A percentile compares a stretch with the other conserved stretches of the same genome.
These are phyloP conservation scores for Nomia melanderi DNA, from an alignment of 1,140 invertebrate species.

Conservation along the genomic window DNA sequence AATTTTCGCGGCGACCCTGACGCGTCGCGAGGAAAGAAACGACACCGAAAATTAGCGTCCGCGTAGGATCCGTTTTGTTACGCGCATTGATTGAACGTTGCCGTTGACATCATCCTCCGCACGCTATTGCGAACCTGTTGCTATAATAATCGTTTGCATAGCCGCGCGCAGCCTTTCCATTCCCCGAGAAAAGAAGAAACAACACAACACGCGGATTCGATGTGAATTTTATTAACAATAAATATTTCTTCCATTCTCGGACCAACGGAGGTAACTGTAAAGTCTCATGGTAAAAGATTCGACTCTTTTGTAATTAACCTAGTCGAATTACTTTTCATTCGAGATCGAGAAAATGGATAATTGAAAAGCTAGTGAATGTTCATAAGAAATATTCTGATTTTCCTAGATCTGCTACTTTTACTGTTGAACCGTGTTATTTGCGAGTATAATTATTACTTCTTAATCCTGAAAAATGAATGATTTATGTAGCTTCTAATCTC, in stretches of 20 bases:
- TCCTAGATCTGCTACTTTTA: too few species aligned
- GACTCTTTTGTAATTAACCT: too few species aligned
- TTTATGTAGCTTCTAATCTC: too few species aligned
- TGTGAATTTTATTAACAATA: slow-evolving; percentile 42
- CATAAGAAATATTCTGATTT: too few species aligned
- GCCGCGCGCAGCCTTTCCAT: slow-evolving; percentile 33
- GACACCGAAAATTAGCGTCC: slow-evolving; percentile 36
- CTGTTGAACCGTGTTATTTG: too few species aligned
- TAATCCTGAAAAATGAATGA: too few species aligned
- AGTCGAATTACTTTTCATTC: too few species aligned
- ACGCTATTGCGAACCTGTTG: slow-evolving; percentile 51
- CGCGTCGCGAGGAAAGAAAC: background rate
- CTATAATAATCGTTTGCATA: slow-evolving; percentile 69
- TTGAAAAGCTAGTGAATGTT: too few species aligned
- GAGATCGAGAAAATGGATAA: too few species aligned
- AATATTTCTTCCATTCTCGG: slow-evolving; percentile 7
- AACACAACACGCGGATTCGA: slow-evolving; percentile 19
- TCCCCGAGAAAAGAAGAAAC: slow-evolving; percentile 20
- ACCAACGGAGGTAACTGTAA: too few species aligned
- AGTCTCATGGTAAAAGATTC: too few species aligned
- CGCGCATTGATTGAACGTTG: slow-evolving; percentile 34
- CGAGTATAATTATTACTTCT: too few species aligned
- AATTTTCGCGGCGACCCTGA: slow-evolving; percentile 11
- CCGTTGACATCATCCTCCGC: slow-evolving; percentile 64
- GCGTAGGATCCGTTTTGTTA: slow-evolving; percentile 24